Evolutionary conservation across 2,113 vertebrate species (phyloP).

Genomic region (Bolborhynchus lineola): DNA sequence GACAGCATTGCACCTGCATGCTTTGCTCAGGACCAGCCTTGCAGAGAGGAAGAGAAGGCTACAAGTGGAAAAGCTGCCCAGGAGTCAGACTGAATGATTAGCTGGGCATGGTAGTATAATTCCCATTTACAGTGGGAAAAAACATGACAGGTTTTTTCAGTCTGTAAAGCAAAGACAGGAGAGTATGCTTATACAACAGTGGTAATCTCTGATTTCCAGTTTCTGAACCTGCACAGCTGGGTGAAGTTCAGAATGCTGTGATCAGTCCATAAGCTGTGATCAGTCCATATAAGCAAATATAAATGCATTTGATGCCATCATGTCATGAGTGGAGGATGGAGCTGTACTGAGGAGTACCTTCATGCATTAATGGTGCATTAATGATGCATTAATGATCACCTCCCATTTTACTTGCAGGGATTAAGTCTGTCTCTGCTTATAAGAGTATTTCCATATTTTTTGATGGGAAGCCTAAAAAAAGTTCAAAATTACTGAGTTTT

Average conservation of each 20-base stretch:
- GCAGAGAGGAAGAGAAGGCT: neutral
- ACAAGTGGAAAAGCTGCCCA: neutral
- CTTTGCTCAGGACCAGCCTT: neutral
- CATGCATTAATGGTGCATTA: neutral
- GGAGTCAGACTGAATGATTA: neutral
- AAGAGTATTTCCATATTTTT: neutral
- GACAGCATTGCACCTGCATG: fast-evolving
- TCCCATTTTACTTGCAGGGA: neutral
- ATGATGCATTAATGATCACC: neutral
- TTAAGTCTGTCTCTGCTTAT: neutral
- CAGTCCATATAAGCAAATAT: neutral
- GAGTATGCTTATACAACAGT: neutral
- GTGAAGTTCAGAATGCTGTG: neutral
- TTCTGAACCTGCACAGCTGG: neutral
- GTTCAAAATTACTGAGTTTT: neutral
- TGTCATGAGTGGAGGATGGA: neutral
- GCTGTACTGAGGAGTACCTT: neutral
- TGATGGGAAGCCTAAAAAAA: neutral
- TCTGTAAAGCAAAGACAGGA: neutral
- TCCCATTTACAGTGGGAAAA: neutral
- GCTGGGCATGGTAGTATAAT: neutral
- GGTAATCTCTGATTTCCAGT: neutral
- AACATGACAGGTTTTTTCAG: neutral
- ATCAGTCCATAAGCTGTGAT: neutral
- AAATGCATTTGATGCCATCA: neutral